These are phyloP conservation scores for Drosophila mimica DNA, from an alignment of 2,888 invertebrate genomes.

Conservation along the genomic window DNA sequence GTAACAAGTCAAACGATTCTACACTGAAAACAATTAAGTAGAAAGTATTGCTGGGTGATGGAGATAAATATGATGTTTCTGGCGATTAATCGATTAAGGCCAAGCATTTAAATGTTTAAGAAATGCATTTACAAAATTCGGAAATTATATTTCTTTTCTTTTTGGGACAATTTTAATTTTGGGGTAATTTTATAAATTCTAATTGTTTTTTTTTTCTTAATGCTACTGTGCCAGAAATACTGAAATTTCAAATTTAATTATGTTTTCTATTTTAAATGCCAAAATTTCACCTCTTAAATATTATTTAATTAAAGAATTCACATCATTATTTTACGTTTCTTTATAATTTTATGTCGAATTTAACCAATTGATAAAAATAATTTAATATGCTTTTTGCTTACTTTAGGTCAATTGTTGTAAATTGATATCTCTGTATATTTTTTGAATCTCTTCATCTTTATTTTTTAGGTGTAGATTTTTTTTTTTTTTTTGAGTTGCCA, in stretches of 20 bases:
- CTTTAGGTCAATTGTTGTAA: not conserved
- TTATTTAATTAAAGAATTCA: not conserved
- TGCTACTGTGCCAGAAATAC: not conserved
- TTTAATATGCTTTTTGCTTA: not conserved
- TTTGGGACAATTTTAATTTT: not conserved
- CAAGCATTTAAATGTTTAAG: not conserved
- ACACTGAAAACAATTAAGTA: slow-evolving; percentile 5
- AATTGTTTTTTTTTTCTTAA: not conserved
- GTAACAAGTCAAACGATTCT: not conserved
- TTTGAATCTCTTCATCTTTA: not conserved
- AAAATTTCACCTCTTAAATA: not conserved
- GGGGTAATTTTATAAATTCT: not conserved
- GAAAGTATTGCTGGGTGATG: not conserved
- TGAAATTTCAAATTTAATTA: not conserved
- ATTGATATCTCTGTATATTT: not conserved
- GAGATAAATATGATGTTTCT: not conserved
- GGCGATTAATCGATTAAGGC: not conserved
- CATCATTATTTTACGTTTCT: not conserved
- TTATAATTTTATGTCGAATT: not conserved
- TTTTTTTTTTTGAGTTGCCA: not conserved
- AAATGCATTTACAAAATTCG: not conserved
- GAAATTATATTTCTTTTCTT: not conserved
- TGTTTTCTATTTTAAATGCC: not conserved
- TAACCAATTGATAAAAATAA: not conserved
- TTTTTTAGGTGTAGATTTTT: not conserved